Evolutionary conservation across 1,140 invertebrate species (phyloP), one percentile per base, ranked within the genome.

Genomic region (Bombus sibiricus): DNA sequence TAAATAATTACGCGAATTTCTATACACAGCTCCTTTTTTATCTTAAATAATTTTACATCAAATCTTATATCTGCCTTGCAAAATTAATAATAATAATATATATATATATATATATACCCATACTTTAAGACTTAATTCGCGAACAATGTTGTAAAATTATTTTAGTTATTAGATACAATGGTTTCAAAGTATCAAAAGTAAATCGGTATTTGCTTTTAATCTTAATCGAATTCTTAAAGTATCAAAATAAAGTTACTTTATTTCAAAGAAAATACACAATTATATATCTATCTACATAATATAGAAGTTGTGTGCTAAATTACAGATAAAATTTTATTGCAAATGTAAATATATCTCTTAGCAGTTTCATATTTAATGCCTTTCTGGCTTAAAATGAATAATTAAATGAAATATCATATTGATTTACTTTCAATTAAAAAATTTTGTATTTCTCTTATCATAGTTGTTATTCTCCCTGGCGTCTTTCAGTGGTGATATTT

Each of bases 401-500:
- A 62, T 62, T n/a, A 1, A 62, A 62, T 5, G 59, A 62, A n/a
- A 62, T 4, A n/a, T 62, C 28, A 8, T 2, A 53, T 53, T 53
- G 47, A 53, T n/a, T n/a, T 12, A 62, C 28, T 62, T 62, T n/a
- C 12, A n/a, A n/a, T 62, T 5, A 13, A 12, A 13, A 13, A 13
- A 62, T 59, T 0, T 59, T 59, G 0, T 28, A 28, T 12, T 53
- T 53, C 47, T 68, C 37, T 39, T 28, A 12, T 71, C 13, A 53
- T 73, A 71, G 69, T 59, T 66, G 22, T 39, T 53, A 69, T 79
- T 79, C 86, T 88, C 84, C 91, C 92, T 93, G 92, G 91, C 90
- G 91, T 86, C 86, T 88, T 91, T 93, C 91, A 92, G 82, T 92
- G 91, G 92, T 93, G 92, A 95, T 94, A 93, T 93, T 93, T 92